Evolutionary conservation across 2,797 vertebrate species (phyloP).

Genomic region (Mormyrus hasselquistii): DNA sequence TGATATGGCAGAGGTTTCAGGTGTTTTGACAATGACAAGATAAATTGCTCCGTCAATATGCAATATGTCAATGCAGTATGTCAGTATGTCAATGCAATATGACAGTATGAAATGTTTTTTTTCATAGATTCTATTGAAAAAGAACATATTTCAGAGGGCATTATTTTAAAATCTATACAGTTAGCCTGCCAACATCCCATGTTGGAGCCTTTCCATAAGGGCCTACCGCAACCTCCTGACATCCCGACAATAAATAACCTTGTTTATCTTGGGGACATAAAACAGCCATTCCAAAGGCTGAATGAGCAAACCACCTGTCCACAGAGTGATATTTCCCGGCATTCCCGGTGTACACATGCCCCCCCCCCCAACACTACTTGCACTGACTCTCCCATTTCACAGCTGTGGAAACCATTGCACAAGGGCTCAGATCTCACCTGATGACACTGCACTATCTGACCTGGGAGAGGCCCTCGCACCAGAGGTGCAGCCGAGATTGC

Average conservation of each 20-base stretch:
- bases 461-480: conserved; percentile 35
- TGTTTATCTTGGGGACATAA: conserved; percentile 58
- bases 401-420: conserved; percentile 52
- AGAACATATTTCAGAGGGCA: neutral
- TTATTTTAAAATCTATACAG: neutral
- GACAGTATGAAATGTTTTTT: neutral
- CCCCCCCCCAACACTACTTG: neutral
- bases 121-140: neutral
- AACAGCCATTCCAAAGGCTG: conserved; percentile 44
- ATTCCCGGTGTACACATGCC: conserved; percentile 20
- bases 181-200: neutral
- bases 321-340: conserved; percentile 19
- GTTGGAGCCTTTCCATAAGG: conserved; percentile 24
- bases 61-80: neutral
- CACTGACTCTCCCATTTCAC: conserved; percentile 43
- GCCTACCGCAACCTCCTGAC: conserved; percentile 17
- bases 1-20: neutral
- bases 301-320: conserved; percentile 62
- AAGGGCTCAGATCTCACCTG: conserved; percentile 38
- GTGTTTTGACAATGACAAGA: neutral
- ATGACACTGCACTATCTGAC: conserved; percentile 37
- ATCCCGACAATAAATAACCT: conserved; percentile 48
- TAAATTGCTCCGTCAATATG: neutral
- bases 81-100: neutral
- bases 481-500: conserved; percentile 4